Conservation (phyloP, 2,888 invertebrate genomes). For the Diarsia mendica region DNA sequence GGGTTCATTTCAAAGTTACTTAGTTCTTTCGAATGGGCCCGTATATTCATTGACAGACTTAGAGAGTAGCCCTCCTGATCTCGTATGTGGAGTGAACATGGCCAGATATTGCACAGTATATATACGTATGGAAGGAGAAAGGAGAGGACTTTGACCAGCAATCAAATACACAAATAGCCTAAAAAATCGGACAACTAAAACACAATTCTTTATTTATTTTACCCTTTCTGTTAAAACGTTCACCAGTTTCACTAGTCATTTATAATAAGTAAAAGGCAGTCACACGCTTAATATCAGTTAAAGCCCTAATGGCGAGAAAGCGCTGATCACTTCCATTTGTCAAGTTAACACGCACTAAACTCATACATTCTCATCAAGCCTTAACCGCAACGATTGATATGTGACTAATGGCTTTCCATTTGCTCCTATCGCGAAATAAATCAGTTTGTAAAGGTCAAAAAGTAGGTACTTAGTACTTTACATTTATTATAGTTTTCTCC, state of each 20-base stretch:
- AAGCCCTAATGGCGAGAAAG: background rate
- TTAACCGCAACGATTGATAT: background rate
- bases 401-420: constrained; percentile 12
- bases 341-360: constrained; percentile 21
- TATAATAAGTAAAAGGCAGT: background rate
- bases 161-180: too few species aligned
- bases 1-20: too few species aligned
- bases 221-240: background rate
- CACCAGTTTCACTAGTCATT: background rate
- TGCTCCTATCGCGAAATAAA: constrained; percentile 7
- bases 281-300: constrained; percentile 4
- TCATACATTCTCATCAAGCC: constrained; percentile 6
- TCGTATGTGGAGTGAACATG: too few species aligned
- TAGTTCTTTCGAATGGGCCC: too few species aligned
- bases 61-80: too few species aligned
- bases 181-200: too few species aligned
- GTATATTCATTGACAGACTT: too few species aligned
- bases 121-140: too few species aligned
- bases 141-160: too few species aligned
- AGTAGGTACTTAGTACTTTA: background rate
- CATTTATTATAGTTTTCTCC: background rate
- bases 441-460: background rate
- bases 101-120: too few species aligned
- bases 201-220: background rate
- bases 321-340: constrained; percentile 5